These are phyloP conservation scores for Macquaria australasica DNA, from an alignment of 2,113 vertebrate species.

Conservation along the genomic window DNA sequence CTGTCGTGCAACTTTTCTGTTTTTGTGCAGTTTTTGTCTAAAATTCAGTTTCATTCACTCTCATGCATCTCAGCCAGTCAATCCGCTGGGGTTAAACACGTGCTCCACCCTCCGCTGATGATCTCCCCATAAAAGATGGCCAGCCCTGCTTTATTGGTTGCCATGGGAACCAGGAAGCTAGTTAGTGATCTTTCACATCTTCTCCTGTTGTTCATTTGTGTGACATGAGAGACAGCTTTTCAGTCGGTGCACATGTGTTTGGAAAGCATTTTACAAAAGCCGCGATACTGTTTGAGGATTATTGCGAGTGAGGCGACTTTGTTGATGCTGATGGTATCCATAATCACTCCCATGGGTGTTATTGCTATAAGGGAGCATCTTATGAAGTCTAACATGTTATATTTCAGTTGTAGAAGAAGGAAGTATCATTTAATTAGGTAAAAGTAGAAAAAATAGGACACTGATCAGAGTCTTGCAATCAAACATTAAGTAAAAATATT, in stretches of 20 bases:
- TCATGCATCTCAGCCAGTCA: not conserved
- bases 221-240: constrained; percentile 32
- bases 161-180: constrained; percentile 69
- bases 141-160: constrained; percentile 49
- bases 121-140: constrained; percentile 30
- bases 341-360: not conserved
- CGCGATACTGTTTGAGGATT: not conserved
- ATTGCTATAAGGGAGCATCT: not conserved
- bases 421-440: not conserved
- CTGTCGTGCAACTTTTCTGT: constrained; percentile 7
- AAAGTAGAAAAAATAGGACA: not conserved
- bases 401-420: not conserved
- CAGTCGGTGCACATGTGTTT: constrained; percentile 26
- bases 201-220: constrained; percentile 32
- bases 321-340: not conserved
- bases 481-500: not conserved
- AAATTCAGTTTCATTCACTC: constrained; percentile 3
- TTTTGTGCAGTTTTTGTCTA: not conserved
- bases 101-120: constrained; percentile 7
- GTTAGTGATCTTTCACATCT: constrained; percentile 67
- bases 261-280: not conserved
- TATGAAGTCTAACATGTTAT: not conserved
- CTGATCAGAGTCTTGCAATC: not conserved
- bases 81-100: constrained; percentile 20
- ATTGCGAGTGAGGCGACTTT: not conserved